These are phyloP conservation scores for western clawed frog (Xenopus tropicalis) DNA, from an alignment of 2,113 vertebrate genomes.

Conservation along the genomic window DNA sequence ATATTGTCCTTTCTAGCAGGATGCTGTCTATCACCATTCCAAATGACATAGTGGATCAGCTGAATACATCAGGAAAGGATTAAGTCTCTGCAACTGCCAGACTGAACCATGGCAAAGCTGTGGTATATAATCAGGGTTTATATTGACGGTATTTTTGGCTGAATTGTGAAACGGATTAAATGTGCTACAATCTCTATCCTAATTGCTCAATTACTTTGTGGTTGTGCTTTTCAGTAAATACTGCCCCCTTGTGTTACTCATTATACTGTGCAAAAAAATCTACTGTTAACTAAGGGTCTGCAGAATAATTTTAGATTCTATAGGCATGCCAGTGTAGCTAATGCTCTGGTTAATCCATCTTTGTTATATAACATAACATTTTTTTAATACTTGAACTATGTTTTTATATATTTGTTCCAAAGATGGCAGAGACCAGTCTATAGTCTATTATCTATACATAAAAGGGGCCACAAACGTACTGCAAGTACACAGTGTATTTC, in stretches of 20 bases:
- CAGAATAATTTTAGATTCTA: too few relatives aligned
- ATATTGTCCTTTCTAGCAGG: not conserved
- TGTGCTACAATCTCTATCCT: not conserved
- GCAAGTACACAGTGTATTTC: too few relatives aligned
- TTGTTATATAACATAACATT: too few relatives aligned
- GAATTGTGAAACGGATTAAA: not conserved
- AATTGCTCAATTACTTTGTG: not conserved
- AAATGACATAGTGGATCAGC: slow-evolving; percentile 8
- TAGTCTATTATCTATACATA: too few relatives aligned
- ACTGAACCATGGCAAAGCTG: not conserved
- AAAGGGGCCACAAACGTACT: too few relatives aligned
- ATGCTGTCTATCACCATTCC: not conserved
- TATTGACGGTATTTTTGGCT: not conserved
- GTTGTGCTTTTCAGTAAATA: not conserved
- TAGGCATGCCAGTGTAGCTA: too few relatives aligned
- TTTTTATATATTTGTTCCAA: too few relatives aligned
- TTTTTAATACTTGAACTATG: too few relatives aligned
- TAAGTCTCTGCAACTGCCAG: not conserved
- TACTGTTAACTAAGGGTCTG: too few relatives aligned
- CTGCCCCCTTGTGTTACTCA: not conserved
- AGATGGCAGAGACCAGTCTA: too few relatives aligned
- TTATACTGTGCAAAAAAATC: too few relatives aligned
- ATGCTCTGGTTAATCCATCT: too few relatives aligned
- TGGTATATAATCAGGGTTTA: not conserved
- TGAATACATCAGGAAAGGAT: not conserved